A percentile compares a stretch with the other conserved stretches of the same genome.
These are phyloP conservation scores for Pseudorasbora parva DNA, from an alignment of 2,113 vertebrate genomes.

Conservation along the genomic window DNA sequence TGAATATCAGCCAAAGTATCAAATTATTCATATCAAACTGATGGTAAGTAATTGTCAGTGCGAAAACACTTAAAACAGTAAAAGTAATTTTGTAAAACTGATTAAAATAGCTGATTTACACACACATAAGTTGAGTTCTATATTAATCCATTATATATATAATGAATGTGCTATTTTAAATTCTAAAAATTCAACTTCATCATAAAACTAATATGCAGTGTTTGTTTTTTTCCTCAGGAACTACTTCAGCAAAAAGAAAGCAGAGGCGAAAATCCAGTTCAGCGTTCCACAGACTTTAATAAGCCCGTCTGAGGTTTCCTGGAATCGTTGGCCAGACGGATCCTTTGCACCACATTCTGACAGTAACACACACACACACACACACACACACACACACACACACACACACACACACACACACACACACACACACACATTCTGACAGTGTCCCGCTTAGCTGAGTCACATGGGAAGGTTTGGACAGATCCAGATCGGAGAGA, in stretches of 20 bases:
- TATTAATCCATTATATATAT: background rate
- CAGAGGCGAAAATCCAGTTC: constrained; percentile 15
- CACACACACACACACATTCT: background rate
- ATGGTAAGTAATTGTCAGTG: background rate
- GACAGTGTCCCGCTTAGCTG: constrained; percentile 61
- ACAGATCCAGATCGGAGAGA: constrained; percentile 27
- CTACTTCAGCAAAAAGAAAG: constrained; percentile 23
- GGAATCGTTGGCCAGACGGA: constrained; percentile 58
- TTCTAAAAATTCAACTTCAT: background rate
- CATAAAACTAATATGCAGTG: background rate
- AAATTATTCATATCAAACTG: background rate
- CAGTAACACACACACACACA: too few relatives aligned
- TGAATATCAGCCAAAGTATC: background rate
- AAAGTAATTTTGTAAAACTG: background rate
- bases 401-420: too few relatives aligned
- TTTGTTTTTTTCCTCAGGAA: background rate
- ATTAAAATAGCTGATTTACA: background rate
- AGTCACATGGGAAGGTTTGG: constrained; percentile 64
- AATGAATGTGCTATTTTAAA: background rate
- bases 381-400: too few relatives aligned
- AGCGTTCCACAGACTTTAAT: constrained; percentile 21
- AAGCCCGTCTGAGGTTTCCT: constrained; percentile 45
- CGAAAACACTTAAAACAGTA: background rate
- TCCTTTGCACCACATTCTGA: constrained; percentile 51
- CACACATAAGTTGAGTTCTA: too few relatives aligned